phyloP scores from a whole-genome alignment of 1,140 invertebrate genomes.

The Plodia interpunctella region DNA sequence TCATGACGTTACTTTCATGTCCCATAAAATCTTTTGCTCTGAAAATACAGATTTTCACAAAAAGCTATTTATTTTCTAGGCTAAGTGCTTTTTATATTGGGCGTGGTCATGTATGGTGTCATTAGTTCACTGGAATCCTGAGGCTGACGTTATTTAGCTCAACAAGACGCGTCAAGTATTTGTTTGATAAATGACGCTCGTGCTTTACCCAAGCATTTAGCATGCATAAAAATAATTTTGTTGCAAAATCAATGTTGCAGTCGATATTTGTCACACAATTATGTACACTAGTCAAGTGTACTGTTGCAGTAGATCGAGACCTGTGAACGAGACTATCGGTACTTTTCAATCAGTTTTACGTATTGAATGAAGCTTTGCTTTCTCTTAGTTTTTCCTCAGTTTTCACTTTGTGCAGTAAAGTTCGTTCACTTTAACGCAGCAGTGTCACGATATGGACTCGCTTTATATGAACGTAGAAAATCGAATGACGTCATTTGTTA shows the following conservation, averaged over 20 bases:
- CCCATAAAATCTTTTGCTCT: no score
- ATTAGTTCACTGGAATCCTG: not conserved
- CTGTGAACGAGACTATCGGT: not conserved
- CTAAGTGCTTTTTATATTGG: not conserved
- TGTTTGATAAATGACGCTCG: not conserved
- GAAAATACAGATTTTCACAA: no score
- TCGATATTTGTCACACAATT: not conserved
- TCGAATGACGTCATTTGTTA: no score
- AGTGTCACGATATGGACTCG: no score
- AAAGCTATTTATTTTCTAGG: no score
- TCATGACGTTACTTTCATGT: no score
- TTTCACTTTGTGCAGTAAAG: no score
- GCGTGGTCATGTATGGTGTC: not conserved
- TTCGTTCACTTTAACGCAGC: no score
- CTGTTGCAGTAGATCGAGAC: not conserved
- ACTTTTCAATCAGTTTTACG: not conserved
- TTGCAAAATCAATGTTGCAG: not conserved
- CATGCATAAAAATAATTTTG: conserved; percentile 2
- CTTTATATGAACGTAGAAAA: no score
- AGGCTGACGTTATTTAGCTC: not conserved
- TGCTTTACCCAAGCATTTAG: not conserved
- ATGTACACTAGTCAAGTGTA: not conserved
- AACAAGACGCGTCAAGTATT: not conserved
- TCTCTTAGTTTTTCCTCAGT: not conserved
- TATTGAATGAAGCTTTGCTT: not conserved